These are phyloP conservation scores for Siniperca knerii DNA, from an alignment of 2,113 vertebrate species.

Conservation along the genomic window DNA sequence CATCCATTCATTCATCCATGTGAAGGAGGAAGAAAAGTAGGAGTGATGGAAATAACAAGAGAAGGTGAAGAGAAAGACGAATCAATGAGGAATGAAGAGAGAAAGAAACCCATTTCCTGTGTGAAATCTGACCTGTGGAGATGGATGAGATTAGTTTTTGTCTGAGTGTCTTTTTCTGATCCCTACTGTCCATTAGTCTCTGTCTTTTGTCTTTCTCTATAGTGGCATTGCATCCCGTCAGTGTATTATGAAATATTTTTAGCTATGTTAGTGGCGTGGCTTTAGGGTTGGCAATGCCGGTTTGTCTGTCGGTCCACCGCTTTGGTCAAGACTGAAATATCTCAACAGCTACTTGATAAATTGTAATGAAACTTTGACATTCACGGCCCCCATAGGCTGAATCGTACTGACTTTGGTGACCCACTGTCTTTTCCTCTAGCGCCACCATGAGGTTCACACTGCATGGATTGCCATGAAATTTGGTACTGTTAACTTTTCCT, in stretches of 20 bases:
- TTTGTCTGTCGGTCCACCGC: too few species aligned
- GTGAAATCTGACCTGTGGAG: constrained; percentile 66
- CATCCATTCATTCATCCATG: constrained; percentile 43
- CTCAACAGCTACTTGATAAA: neutral
- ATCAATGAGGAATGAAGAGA: constrained; percentile 64
- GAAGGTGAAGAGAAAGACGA: constrained; percentile 55
- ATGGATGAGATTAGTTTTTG: constrained; percentile 72
- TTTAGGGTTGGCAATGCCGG: neutral
- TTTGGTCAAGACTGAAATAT: neutral
- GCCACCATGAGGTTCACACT: neutral
- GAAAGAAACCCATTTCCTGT: constrained; percentile 70
- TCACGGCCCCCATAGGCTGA: neutral
- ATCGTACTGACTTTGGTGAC: neutral
- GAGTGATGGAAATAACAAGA: constrained; percentile 60
- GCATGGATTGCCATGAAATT: neutral
- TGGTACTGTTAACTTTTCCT: neutral
- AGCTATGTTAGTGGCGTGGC: neutral
- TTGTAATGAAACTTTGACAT: neutral
- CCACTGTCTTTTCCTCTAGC: neutral
- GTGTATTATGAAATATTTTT: neutral
- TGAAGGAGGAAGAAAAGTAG: constrained; percentile 46
- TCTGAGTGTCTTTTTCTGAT: constrained; percentile 54
- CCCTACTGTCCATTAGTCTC: constrained; percentile 47
- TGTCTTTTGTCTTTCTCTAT: neutral
- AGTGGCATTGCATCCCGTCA: neutral